Evolutionary conservation across 2,888 invertebrate genomes (phyloP).

Genomic region (Chymomyza amoena): DNA sequence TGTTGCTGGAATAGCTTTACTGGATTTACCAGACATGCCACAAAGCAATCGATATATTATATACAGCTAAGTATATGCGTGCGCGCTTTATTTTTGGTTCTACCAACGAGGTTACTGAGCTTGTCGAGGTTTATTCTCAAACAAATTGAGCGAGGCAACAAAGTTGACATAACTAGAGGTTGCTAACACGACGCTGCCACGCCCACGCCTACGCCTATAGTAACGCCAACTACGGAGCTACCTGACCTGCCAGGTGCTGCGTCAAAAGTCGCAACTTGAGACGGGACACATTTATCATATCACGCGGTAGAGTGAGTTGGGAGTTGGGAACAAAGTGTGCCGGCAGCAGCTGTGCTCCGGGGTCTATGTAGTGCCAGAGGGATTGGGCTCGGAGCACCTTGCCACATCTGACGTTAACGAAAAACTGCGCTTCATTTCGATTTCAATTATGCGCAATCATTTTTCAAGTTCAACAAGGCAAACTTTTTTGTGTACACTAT

Average conservation of each 20-base stretch:
- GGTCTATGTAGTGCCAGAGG: background rate
- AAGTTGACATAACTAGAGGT: conserved; percentile 51
- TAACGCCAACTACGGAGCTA: background rate
- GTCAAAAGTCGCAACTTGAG: conserved; percentile 44
- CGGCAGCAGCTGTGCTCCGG: background rate
- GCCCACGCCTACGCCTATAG: conserved; percentile 24
- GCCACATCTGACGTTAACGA: conserved; percentile 45
- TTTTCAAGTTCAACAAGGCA: conserved; percentile 59
- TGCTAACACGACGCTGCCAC: conserved; percentile 31
- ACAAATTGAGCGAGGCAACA: conserved; percentile 56
- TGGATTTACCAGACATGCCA: background rate
- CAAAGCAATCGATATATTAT: background rate
- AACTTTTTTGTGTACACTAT: background rate
- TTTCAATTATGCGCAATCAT: conserved; percentile 71
- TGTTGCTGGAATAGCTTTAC: background rate
- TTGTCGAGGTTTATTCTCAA: conserved; percentile 20
- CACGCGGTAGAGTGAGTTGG: conserved; percentile 6
- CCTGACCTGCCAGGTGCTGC: conserved; percentile 25
- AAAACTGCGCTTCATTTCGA: conserved; percentile 64
- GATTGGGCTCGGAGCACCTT: background rate
- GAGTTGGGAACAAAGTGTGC: background rate
- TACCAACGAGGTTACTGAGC: background rate
- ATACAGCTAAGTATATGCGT: background rate
- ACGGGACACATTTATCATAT: conserved; percentile 49
- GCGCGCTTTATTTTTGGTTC: conserved; percentile 31